Evolutionary conservation across 2,113 vertebrate species (phyloP).

Genomic region (Riparia riparia): DNA sequence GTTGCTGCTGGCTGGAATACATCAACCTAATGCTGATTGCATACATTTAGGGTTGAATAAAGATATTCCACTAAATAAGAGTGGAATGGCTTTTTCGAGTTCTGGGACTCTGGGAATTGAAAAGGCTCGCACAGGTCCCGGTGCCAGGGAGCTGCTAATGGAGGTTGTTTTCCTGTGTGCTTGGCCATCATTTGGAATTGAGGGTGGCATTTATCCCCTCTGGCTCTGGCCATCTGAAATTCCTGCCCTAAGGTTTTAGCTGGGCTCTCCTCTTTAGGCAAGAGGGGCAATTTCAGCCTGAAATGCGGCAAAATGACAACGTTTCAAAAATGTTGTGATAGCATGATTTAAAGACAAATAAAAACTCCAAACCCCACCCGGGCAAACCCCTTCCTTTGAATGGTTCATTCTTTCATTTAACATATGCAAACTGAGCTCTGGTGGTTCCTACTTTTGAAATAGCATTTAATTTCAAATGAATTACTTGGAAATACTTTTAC

Average conservation of each 20-base stretch:
- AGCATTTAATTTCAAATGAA: neutral
- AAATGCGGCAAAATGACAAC: neutral
- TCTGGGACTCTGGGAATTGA: neutral
- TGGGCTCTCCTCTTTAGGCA: neutral
- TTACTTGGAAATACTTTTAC: neutral
- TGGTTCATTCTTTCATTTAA: neutral
- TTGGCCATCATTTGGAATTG: neutral
- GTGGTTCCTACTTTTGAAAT: neutral
- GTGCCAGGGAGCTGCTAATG: neutral
- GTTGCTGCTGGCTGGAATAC: conserved; percentile 57
- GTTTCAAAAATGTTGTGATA: neutral
- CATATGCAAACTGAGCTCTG: rapidly evolving
- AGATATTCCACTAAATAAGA: conserved; percentile 26
- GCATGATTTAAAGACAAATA: neutral
- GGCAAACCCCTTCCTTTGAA: neutral
- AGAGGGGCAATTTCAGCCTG: neutral
- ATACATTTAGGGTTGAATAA: conserved; percentile 44
- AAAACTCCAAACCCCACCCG: neutral
- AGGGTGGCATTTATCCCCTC: neutral
- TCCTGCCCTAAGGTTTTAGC: neutral
- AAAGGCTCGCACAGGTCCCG: neutral
- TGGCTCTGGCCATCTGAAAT: neutral
- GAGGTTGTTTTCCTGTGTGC: neutral
- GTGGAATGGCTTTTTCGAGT: neutral
- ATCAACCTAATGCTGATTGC: conserved; percentile 63